These are phyloP conservation scores for Temnothorax unifasciatus DNA, from an alignment of 2,888 invertebrate genomes.

Conservation along the genomic window DNA sequence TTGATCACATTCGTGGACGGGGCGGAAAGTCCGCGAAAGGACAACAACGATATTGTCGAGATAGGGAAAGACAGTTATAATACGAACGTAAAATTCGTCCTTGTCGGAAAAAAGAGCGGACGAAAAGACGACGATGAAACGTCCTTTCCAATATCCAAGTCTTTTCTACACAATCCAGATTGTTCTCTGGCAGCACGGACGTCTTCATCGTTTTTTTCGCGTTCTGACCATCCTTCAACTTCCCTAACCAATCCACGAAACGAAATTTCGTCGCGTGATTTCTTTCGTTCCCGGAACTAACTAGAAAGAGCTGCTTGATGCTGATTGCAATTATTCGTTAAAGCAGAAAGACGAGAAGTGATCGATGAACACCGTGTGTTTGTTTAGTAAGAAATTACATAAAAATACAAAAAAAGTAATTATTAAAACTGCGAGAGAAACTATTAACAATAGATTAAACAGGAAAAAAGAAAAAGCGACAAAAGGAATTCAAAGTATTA, in stretches of 20 bases:
- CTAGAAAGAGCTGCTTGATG: no score
- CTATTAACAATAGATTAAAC: neutral
- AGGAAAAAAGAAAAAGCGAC: neutral
- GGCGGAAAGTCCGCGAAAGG: conserved; percentile 70
- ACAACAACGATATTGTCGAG: conserved; percentile 59
- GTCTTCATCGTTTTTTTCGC: conserved; percentile 46
- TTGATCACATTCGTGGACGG: conserved; percentile 81
- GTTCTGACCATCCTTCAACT: conserved; percentile 28
- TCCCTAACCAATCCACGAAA: conserved; percentile 23
- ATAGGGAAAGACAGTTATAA: conserved; percentile 68
- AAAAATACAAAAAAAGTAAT: neutral
- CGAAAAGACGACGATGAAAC: conserved; percentile 53
- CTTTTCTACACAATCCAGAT: conserved; percentile 63
- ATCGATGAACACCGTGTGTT: neutral
- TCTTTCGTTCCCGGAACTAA: conserved; percentile 11
- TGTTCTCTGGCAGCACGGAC: conserved; percentile 44
- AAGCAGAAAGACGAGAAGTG: neutral
- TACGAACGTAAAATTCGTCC: conserved; percentile 69
- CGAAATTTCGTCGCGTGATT: conserved; percentile 38
- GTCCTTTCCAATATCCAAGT: conserved; percentile 68
- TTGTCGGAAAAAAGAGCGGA: conserved; percentile 13
- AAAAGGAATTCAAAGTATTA: neutral
- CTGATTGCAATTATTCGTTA: conserved; percentile 12
- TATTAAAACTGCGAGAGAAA: neutral
- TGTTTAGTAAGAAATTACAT: neutral